Evolutionary conservation across 2,888 invertebrate genomes (phyloP).

Genomic region (Conistra vaccinii): DNA sequence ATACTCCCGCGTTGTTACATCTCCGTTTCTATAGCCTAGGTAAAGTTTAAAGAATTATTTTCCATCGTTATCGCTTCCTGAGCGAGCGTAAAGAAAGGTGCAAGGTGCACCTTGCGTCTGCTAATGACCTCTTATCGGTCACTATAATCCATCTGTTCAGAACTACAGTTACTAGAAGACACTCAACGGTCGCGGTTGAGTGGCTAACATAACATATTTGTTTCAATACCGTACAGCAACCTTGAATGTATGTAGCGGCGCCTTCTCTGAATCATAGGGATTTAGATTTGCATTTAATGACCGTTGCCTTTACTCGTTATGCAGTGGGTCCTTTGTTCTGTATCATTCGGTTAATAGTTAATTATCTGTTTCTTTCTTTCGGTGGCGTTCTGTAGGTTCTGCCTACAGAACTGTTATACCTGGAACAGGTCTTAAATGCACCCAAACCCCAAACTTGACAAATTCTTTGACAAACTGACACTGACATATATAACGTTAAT

Average conservation of each 20-base stretch:
- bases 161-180: constrained; percentile 69
- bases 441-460: neutral
- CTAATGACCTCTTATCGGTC: constrained; percentile 75
- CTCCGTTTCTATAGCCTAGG: neutral
- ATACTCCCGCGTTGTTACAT: constrained; percentile 38
- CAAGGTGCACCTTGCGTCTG: constrained; percentile 65
- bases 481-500: neutral
- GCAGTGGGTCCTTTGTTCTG: constrained; percentile 35
- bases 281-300: constrained; percentile 69
- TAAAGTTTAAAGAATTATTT: constrained; percentile 20
- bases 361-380: neutral
- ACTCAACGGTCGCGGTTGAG: constrained; percentile 72
- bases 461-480: neutral
- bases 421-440: neutral
- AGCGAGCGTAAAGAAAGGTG: constrained; percentile 48
- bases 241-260: constrained; percentile 70
- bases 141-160: constrained; percentile 62
- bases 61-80: constrained; percentile 43
- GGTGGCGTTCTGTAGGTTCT: too few relatives aligned
- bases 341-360: neutral
- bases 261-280: constrained; percentile 71
- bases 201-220: constrained; percentile 67
- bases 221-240: constrained; percentile 69
- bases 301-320: constrained; percentile 38
- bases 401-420: too few relatives aligned